These are phyloP conservation scores for Varecia variegata DNA, from an alignment of 2,797 vertebrate species.

Conservation along the genomic window DNA sequence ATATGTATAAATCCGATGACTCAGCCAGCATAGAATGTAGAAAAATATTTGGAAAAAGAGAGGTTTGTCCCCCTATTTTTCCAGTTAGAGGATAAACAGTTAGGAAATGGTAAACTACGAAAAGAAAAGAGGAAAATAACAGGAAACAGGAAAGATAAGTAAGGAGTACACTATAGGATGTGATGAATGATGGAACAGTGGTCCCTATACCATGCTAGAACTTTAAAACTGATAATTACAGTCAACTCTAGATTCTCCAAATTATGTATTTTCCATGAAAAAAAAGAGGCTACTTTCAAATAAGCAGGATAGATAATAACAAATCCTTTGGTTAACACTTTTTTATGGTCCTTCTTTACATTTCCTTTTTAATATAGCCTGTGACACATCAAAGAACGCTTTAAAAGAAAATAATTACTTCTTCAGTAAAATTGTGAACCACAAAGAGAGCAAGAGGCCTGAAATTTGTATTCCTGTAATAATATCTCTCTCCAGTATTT, in stretches of 20 bases:
- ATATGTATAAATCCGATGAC: not conserved
- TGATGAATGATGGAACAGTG: not conserved
- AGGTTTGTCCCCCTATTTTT: not conserved
- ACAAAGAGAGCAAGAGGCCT: conserved; percentile 16
- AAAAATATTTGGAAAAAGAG: not conserved
- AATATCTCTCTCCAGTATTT: not conserved
- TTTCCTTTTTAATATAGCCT: conserved; percentile 30
- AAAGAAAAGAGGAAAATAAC: not conserved
- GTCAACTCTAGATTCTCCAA: not conserved
- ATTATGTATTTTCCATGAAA: not conserved
- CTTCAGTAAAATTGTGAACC: not conserved
- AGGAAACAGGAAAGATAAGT: not conserved
- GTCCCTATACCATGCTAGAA: not conserved
- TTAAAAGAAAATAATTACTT: conserved; percentile 1
- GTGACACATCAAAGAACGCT: not conserved
- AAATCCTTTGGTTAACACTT: not conserved
- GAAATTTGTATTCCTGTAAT: not conserved
- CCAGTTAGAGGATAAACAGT: not conserved
- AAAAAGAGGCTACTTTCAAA: not conserved
- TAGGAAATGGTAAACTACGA: not conserved
- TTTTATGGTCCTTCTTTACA: not conserved
- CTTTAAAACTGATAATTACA: not conserved
- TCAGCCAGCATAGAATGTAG: not conserved
- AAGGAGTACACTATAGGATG: not conserved
- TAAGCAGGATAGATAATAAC: not conserved